Evolutionary conservation across 2,888 invertebrate species (phyloP).

Genomic region (Drosophila quinaria): DNA sequence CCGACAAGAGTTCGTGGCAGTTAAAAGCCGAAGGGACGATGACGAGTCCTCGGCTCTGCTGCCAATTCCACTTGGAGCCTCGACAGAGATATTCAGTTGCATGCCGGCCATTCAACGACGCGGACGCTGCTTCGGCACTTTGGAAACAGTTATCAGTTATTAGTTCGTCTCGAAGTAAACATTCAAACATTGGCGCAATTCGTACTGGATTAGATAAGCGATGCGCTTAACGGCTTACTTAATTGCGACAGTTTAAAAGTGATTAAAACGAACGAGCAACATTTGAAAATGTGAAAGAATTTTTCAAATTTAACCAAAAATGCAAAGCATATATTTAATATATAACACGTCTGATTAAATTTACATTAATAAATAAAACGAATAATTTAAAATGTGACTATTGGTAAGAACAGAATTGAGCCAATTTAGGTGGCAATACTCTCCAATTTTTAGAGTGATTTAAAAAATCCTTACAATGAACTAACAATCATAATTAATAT

Average conservation of each 20-base stretch:
- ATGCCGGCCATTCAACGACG: slow-evolving; percentile 75
- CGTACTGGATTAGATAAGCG: slow-evolving; percentile 20
- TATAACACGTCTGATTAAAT: background rate
- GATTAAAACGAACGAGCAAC: background rate
- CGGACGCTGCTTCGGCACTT: slow-evolving; percentile 60
- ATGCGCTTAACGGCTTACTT: slow-evolving; percentile 28
- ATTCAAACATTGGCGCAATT: slow-evolving; percentile 27
- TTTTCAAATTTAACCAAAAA: background rate
- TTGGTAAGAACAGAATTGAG: background rate
- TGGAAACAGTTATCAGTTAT: slow-evolving; percentile 26
- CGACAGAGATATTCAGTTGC: slow-evolving; percentile 59
- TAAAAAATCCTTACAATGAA: background rate
- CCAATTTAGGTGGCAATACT: background rate
- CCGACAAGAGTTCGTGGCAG: slow-evolving; percentile 11
- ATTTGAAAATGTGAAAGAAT: background rate
- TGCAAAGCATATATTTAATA: no score
- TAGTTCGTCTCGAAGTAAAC: slow-evolving; percentile 11
- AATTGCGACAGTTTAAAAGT: slow-evolving; percentile 14
- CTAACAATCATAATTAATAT: background rate
- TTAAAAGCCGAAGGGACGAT: background rate
- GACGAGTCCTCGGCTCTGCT: slow-evolving; percentile 13
- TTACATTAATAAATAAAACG: background rate
- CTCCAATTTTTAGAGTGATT: background rate
- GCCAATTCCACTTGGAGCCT: slow-evolving; percentile 10
- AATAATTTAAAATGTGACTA: background rate